Percentiles rank a stretch among this genome's conserved stretches.
phyloP scores from a whole-genome alignment of 2,888 invertebrate genomes.

The Abscondita cerata region DNA sequence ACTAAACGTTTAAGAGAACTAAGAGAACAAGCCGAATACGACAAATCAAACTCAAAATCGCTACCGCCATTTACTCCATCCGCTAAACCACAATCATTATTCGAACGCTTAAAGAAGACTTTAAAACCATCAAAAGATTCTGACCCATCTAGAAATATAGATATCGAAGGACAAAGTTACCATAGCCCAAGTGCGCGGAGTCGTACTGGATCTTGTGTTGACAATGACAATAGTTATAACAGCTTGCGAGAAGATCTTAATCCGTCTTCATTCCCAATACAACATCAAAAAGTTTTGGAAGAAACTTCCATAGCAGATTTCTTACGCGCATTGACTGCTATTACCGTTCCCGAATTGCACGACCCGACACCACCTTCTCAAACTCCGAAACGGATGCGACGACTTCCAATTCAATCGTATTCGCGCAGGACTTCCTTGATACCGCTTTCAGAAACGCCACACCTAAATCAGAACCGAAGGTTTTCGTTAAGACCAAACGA shows the following conservation, averaged over 20 bases:
- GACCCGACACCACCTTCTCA: slow-evolving; percentile 59
- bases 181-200: not conserved
- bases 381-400: slow-evolving; percentile 44
- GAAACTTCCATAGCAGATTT: slow-evolving; percentile 85
- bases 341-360: slow-evolving; percentile 56
- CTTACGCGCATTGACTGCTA: slow-evolving; percentile 76
- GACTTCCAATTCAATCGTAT: not conserved
- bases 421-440: slow-evolving; percentile 38
- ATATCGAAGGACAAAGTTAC: slow-evolving; percentile 33
- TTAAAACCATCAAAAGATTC: slow-evolving; percentile 39
- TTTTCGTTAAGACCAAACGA: slow-evolving; percentile 42
- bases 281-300: slow-evolving; percentile 71
- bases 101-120: slow-evolving; percentile 42
- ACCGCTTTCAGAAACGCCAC: slow-evolving; percentile 19
- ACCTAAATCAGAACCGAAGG: slow-evolving; percentile 47
- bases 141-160: slow-evolving; percentile 25
- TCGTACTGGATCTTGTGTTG: too few species aligned
- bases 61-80: slow-evolving; percentile 35
- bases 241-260: too few species aligned
- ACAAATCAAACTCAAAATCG: slow-evolving; percentile 38
- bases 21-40: slow-evolving; percentile 42
- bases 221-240: too few species aligned
- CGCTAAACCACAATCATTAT: slow-evolving; percentile 38
- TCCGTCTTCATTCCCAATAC: slow-evolving; percentile 30
- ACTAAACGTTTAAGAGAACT: slow-evolving; percentile 66